Conservation (phyloP, 2,888 invertebrate genomes). For the Neoitamus cyanurus region DNA sequence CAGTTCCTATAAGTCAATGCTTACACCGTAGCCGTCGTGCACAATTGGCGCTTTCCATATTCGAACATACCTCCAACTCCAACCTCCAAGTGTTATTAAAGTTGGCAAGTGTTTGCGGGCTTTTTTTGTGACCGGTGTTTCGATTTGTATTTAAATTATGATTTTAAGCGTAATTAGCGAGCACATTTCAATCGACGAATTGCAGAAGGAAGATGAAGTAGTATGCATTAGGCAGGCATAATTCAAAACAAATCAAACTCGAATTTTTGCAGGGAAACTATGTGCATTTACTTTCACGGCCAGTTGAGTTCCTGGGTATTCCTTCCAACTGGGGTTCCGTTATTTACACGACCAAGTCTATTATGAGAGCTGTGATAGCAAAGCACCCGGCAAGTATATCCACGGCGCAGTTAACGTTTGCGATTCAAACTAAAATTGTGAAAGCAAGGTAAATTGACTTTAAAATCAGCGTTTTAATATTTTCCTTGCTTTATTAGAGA, state of each 20-base stretch:
- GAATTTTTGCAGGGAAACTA: not conserved
- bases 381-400: not conserved
- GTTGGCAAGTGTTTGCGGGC: too few relatives aligned
- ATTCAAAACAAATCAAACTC: not conserved
- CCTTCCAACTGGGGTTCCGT: not conserved
- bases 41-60: too few relatives aligned
- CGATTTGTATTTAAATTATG: not conserved
- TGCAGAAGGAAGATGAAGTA: not conserved
- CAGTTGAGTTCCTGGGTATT: not conserved
- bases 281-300: not conserved
- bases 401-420: not conserved
- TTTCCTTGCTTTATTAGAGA: too few relatives aligned
- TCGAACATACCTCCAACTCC: too few relatives aligned
- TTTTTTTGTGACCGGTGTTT: too few relatives aligned
- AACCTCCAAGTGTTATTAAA: too few relatives aligned
- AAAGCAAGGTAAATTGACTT: too few relatives aligned
- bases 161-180: not conserved
- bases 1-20: too few relatives aligned
- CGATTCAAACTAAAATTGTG: too few relatives aligned
- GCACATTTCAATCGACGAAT: not conserved
- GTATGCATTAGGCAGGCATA: not conserved
- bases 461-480: too few relatives aligned
- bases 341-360: not conserved
- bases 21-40: too few relatives aligned
- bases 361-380: not conserved